A percentile compares a stretch with the other conserved stretches of the same genome.
These are phyloP conservation scores for Bursaphelenchus mucronatus DNA, from an alignment of 1,140 invertebrate genomes.

Conservation along the genomic window DNA sequence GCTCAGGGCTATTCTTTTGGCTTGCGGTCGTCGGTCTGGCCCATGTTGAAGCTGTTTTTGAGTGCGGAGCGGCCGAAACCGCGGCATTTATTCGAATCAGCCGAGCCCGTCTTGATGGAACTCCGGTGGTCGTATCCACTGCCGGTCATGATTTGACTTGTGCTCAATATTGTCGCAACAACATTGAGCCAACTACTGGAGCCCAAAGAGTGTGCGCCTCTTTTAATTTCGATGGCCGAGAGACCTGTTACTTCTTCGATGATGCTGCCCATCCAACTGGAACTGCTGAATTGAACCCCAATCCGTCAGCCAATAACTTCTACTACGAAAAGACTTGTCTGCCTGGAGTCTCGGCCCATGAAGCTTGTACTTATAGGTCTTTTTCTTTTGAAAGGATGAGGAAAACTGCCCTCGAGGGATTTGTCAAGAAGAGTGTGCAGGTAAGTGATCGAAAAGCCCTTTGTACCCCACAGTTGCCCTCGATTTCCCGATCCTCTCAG, in stretches of 20 bases:
- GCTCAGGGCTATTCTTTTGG: constrained; percentile 13
- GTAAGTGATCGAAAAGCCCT: constrained; percentile 20
- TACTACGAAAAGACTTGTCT: constrained; percentile 61
- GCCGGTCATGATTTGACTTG: constrained; percentile 60
- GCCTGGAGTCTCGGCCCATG: constrained; percentile 56
- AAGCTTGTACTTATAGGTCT: constrained; percentile 60
- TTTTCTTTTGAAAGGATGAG: constrained; percentile 60
- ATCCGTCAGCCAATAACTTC: constrained; percentile 60
- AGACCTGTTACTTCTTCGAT: constrained; percentile 61
- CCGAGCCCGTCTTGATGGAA: constrained; percentile 56
- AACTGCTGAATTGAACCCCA: constrained; percentile 54
- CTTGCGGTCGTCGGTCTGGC: constrained; percentile 6
- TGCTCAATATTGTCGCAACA: constrained; percentile 60
- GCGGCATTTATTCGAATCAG: constrained; percentile 59
- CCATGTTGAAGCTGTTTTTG: constrained; percentile 48
- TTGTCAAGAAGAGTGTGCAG: constrained; percentile 57
- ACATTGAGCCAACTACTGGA: constrained; percentile 60
- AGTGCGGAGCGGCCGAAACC: constrained; percentile 55
- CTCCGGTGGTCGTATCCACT: constrained; percentile 57
- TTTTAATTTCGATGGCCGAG: constrained; percentile 60
- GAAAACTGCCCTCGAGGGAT: constrained; percentile 57
- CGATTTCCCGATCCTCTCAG: neutral
- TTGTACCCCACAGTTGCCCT: too few relatives aligned
- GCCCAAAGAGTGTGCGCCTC: constrained; percentile 59
- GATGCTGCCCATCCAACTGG: constrained; percentile 52